These are phyloP conservation scores for Pristionchus exspectatus DNA, from an alignment of 2,888 invertebrate genomes.

Conservation along the genomic window DNA sequence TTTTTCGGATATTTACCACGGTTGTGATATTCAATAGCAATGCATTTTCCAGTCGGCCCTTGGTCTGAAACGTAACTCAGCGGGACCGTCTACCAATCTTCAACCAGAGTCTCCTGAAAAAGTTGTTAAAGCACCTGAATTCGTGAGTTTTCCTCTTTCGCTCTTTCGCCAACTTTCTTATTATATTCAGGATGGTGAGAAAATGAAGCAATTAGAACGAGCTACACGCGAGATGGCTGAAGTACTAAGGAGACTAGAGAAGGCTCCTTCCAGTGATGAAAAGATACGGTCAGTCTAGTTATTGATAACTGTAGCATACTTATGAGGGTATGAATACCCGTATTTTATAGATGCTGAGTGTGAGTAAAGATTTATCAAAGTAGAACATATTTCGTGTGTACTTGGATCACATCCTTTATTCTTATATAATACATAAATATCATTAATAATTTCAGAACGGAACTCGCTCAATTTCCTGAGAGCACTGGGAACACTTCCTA, in stretches of 20 bases:
- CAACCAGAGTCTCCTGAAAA: conserved; percentile 47
- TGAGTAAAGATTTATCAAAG: too few species aligned
- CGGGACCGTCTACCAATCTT: neutral
- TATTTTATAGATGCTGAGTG: too few species aligned
- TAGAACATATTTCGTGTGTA: too few species aligned
- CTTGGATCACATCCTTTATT: too few species aligned
- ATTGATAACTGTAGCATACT: neutral
- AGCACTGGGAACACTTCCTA: conserved; percentile 64
- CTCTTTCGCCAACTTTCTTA: neutral
- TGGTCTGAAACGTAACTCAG: conserved; percentile 9
- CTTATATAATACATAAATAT: neutral
- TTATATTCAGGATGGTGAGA: conserved; percentile 24
- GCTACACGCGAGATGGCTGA: conserved; percentile 66
- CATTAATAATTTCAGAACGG: conserved; percentile 57
- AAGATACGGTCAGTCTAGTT: conserved; percentile 63
- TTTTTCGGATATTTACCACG: neutral
- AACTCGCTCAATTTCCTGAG: conserved; percentile 66
- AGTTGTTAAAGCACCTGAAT: neutral
- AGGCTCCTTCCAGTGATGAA: conserved; percentile 74
- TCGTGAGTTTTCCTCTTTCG: neutral
- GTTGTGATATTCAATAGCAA: neutral
- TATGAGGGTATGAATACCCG: neutral
- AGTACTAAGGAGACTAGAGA: conserved; percentile 66
- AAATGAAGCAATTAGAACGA: conserved; percentile 51
- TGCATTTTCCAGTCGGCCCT: neutral